These are phyloP conservation scores for Aspidoscelis tigris DNA, from an alignment of 2,113 vertebrate species.

Conservation along the genomic window DNA sequence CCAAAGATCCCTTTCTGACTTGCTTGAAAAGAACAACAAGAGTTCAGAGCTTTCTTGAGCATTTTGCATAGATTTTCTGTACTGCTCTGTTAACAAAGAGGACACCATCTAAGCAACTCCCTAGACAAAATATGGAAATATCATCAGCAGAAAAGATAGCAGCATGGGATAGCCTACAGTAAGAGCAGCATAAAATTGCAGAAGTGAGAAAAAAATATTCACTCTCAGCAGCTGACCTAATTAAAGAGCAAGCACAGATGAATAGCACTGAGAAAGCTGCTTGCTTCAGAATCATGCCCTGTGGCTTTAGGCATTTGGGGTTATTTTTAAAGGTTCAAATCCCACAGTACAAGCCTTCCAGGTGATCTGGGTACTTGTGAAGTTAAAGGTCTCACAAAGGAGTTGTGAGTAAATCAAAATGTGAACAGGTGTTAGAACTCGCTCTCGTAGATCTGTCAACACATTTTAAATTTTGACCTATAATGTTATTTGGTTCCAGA, in stretches of 20 bases:
- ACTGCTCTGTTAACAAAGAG: background rate
- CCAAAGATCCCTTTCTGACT: background rate
- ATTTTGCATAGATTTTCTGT: background rate
- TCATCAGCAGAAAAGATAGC: background rate
- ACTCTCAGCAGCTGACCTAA: slow-evolving; percentile 18
- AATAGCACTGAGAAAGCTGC: slow-evolving; percentile 30
- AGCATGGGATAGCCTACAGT: background rate
- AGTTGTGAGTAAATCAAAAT: slow-evolving; percentile 25
- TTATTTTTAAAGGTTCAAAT: slow-evolving; percentile 43
- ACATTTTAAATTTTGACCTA: slow-evolving; percentile 8
- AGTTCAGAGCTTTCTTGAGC: background rate
- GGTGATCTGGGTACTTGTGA: slow-evolving; percentile 43
- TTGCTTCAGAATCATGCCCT: slow-evolving; percentile 16
- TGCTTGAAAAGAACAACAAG: background rate
- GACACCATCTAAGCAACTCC: background rate
- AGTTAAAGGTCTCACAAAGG: slow-evolving; percentile 49
- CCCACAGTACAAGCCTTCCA: slow-evolving; percentile 46
- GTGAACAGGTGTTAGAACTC: slow-evolving; percentile 47
- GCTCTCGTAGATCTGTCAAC: slow-evolving; percentile 26
- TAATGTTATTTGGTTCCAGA: background rate
- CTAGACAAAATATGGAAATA: background rate
- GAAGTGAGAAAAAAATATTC: slow-evolving; percentile 24
- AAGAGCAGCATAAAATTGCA: slow-evolving; percentile 25
- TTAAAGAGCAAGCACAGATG: slow-evolving; percentile 27
- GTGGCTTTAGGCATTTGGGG: slow-evolving; percentile 17